Percentiles rank a stretch among this genome's conserved stretches.
phyloP scores from a whole-genome alignment of 1,140 invertebrate species.

The Pseudachorutes palmiensis region DNA sequence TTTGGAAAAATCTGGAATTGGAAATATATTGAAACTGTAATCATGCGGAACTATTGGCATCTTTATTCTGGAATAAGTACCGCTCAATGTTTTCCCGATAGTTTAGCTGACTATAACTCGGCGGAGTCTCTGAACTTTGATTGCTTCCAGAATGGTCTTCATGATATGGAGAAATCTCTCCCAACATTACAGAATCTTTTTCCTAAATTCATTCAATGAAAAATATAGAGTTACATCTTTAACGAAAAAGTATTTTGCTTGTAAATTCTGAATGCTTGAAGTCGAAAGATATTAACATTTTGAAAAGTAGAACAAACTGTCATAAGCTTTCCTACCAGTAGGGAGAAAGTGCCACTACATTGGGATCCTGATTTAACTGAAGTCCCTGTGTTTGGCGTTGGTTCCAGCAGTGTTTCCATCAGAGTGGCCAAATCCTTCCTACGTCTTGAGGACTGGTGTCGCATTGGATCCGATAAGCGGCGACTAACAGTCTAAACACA shows the following conservation, averaged over 20 bases:
- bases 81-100: conserved; percentile 74
- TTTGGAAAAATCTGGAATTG: conserved; percentile 63
- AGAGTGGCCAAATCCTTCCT: conserved; percentile 64
- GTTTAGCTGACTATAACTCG: conserved; percentile 77
- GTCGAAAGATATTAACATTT: background rate
- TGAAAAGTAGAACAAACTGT: background rate
- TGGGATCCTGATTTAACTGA: conserved; percentile 22
- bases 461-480: conserved; percentile 45
- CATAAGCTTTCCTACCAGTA: conserved; percentile 15
- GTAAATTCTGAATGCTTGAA: no score
- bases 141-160: conserved; percentile 68
- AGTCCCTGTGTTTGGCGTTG: conserved; percentile 47
- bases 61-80: conserved; percentile 33
- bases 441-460: conserved; percentile 51
- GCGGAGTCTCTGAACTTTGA: conserved; percentile 68
- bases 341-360: conserved; percentile 18
- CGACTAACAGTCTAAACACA: conserved; percentile 47
- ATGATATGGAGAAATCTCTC: conserved; percentile 76
- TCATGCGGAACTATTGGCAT: background rate
- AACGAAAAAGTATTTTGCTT: no score
- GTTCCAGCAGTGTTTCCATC: conserved; percentile 64
- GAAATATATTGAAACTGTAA: conserved; percentile 15
- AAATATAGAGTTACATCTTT: no score
- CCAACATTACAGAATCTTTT: conserved; percentile 68
- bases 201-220: no score